Conservation (phyloP, 2,113 vertebrate genomes). For the Pipra filicauda region DNA sequence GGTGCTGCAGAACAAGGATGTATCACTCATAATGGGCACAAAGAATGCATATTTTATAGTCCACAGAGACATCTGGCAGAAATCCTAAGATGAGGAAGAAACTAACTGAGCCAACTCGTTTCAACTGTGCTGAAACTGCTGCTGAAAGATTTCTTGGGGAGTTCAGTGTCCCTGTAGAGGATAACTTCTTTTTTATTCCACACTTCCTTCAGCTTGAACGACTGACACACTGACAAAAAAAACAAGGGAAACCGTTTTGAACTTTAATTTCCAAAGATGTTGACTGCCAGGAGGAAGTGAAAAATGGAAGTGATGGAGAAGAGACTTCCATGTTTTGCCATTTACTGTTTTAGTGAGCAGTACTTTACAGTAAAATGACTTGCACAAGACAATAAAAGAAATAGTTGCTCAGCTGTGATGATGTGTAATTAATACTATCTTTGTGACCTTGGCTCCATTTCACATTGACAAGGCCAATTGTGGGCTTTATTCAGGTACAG, state of each 20-base stretch:
- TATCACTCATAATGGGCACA: not conserved
- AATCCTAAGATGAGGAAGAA: not conserved
- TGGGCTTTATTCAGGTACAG: not conserved
- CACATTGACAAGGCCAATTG: fast-evolving
- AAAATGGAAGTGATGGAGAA: fast-evolving
- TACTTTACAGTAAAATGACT: not conserved
- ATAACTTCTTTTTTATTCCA: too few species aligned
- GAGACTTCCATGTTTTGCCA: not conserved
- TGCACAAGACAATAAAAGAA: not conserved
- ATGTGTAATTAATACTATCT: not conserved
- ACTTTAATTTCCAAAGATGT: not conserved
- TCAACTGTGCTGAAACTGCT: not conserved
- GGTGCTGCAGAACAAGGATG: not conserved
- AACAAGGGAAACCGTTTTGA: not conserved
- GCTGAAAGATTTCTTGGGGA: not conserved
- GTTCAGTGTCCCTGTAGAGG: fast-evolving
- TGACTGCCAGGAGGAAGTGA: not conserved
- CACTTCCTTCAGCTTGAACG: fast-evolving
- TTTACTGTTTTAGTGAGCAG: not conserved
- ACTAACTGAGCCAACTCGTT: not conserved
- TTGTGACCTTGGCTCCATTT: not conserved
- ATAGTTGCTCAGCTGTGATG: not conserved
- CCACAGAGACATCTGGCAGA: not conserved
- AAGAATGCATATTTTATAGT: not conserved
- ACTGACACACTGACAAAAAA: not conserved